Conservation (phyloP, 1,140 invertebrate genomes). For the Bursaphelenchus mucronatus region DNA sequence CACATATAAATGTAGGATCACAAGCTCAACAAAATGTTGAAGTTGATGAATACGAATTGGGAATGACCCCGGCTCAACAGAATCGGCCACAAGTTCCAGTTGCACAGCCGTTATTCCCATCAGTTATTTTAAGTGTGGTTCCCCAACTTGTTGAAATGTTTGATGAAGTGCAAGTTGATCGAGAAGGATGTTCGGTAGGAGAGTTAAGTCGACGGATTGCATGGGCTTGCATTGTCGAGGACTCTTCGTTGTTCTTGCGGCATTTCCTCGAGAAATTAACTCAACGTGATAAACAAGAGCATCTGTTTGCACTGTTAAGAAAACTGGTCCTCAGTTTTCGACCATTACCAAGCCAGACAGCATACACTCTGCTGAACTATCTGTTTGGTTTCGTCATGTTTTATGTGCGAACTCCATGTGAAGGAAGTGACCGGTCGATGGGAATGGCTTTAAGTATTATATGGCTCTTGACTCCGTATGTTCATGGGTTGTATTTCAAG, state of each 20-base stretch:
- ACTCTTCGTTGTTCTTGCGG: constrained; percentile 87
- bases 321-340: constrained; percentile 88
- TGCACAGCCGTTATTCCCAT: constrained; percentile 90
- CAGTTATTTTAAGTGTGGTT: constrained; percentile 86
- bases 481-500: constrained; percentile 98
- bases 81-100: constrained; percentile 70
- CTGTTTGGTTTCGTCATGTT: constrained; percentile 99
- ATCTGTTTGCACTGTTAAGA: constrained; percentile 84
- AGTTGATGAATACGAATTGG: constrained; percentile 68
- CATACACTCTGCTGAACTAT: constrained; percentile 97
- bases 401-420: constrained; percentile 87
- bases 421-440: constrained; percentile 85
- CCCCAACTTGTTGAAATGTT: constrained; percentile 87
- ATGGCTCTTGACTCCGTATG: constrained; percentile 88
- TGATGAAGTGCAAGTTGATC: constrained; percentile 88
- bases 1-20: constrained; percentile 52
- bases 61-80: constrained; percentile 62
- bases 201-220: constrained; percentile 70
- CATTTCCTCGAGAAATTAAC: constrained; percentile 93
- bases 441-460: constrained; percentile 85
- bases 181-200: constrained; percentile 74
- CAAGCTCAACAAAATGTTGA: constrained; percentile 28
- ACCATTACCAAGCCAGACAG: constrained; percentile 88
- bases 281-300: constrained; percentile 80
- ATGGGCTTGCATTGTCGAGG: constrained; percentile 95